Evolutionary conservation across 2,797 vertebrate genomes (phyloP).

Genomic region (Nannoperca obscura): DNA sequence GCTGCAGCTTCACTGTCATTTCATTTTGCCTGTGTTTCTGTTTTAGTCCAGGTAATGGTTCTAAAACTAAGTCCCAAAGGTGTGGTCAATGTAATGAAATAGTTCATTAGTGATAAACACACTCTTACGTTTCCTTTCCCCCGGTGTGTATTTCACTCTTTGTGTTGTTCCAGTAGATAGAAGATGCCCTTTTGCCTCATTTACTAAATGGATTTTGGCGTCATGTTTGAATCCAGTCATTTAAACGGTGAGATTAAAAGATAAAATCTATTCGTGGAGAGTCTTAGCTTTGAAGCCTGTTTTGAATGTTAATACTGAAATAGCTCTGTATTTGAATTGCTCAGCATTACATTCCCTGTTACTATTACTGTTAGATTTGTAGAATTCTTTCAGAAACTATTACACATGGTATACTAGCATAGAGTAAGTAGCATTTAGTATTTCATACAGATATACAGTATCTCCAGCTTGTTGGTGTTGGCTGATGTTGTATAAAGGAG

Average conservation of each 20-base stretch:
- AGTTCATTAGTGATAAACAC: conserved; percentile 48
- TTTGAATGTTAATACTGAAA: conserved; percentile 23
- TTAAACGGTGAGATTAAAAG: conserved; percentile 33
- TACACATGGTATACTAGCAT: background rate
- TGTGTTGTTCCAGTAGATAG: conserved; percentile 30
- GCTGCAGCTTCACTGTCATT: background rate
- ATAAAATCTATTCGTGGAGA: conserved; percentile 6
- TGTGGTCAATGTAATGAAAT: conserved; percentile 28
- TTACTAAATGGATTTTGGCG: conserved; percentile 6
- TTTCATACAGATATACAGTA: background rate
- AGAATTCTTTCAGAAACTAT: background rate
- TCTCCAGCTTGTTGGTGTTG: background rate
- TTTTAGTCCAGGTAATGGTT: conserved; percentile 28
- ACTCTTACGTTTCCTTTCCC: background rate
- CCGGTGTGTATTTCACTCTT: conserved; percentile 30
- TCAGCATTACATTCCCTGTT: background rate
- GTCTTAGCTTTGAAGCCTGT: background rate
- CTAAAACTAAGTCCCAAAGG: conserved; percentile 16
- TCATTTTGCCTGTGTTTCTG: conserved; percentile 3
- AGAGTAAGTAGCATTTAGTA: background rate
- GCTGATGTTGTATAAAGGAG: background rate
- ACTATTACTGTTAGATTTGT: no score
- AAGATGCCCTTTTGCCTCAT: conserved; percentile 12
- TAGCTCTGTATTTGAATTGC: background rate
- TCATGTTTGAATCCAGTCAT: conserved; percentile 21